Conservation (phyloP, 2,888 invertebrate species). For the Molorchus minor region DNA sequence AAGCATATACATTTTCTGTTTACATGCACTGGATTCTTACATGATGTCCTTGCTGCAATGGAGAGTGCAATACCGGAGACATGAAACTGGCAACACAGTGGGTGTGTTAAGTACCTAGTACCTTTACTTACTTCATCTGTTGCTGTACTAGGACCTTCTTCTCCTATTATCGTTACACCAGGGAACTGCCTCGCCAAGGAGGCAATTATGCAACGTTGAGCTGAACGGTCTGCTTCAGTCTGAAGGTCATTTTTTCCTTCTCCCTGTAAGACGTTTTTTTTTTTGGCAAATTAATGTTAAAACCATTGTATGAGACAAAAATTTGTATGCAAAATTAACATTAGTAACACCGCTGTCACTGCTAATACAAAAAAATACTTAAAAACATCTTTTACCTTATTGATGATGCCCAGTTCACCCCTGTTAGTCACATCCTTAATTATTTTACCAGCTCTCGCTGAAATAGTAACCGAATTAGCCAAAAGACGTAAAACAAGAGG, state of each 20-base stretch:
- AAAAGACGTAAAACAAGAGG: constrained; percentile 77
- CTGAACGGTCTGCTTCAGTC: constrained; percentile 97
- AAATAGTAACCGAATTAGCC: constrained; percentile 81
- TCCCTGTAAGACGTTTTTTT: constrained; percentile 31
- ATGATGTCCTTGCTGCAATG: no score
- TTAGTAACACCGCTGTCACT: neutral
- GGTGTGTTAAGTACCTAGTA: neutral
- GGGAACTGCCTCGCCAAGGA: constrained; percentile 88
- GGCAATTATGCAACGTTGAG: constrained; percentile 91
- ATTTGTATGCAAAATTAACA: neutral
- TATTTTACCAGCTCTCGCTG: constrained; percentile 86
- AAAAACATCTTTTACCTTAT: constrained; percentile 72
- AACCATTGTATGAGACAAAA: constrained; percentile 8
- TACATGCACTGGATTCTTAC: no score
- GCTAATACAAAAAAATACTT: neutral
- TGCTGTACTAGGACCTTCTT: constrained; percentile 73
- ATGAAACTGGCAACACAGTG: neutral
- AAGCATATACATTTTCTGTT: no score
- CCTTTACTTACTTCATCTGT: constrained; percentile 62
- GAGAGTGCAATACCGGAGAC: neutral
- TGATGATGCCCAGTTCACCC: constrained; percentile 90
- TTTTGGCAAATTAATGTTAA: neutral
- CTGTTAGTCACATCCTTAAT: constrained; percentile 89
- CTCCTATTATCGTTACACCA: constrained; percentile 84
- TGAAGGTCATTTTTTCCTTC: constrained; percentile 90